A percentile compares a stretch with the other conserved stretches of the same genome.
These are phyloP conservation scores for Xenops minutus DNA, from an alignment of 2,797 vertebrate genomes.

Conservation along the genomic window DNA sequence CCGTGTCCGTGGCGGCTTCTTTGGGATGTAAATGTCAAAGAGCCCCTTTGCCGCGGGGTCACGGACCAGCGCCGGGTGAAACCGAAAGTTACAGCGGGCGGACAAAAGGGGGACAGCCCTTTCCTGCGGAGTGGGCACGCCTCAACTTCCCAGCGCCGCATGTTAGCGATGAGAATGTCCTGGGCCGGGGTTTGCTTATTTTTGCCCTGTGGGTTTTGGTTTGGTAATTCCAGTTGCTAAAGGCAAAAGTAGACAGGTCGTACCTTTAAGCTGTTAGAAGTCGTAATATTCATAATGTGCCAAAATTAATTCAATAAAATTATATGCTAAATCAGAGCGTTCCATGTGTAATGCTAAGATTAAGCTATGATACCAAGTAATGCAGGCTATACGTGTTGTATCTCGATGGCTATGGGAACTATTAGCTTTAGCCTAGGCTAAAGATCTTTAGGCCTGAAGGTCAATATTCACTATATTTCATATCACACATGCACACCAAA, in stretches of 20 bases:
- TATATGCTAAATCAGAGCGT: not conserved
- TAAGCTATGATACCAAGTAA: not conserved
- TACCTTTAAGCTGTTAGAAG: not conserved
- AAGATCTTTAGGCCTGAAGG: not conserved
- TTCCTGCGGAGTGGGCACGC: not conserved
- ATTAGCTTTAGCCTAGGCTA: not conserved
- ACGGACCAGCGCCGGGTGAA: not conserved
- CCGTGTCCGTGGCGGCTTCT: not conserved
- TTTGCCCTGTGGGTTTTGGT: not conserved
- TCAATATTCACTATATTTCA: not conserved
- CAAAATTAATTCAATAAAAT: not conserved
- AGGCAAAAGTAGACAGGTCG: not conserved
- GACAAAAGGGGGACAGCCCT: not conserved
- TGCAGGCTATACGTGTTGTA: not conserved
- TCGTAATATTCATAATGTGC: not conserved
- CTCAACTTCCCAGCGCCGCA: not conserved
- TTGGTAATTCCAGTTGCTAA: not conserved
- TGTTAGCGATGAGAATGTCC: not conserved
- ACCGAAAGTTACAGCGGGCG: conserved; percentile 14
- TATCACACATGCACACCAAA: not conserved
- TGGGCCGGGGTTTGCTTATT: not conserved
- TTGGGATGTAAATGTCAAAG: not conserved
- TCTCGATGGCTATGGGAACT: not conserved
- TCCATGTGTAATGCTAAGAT: not conserved
- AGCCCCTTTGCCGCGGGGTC: not conserved